Evolutionary conservation across 92 coral and sea anemone genomes (phyloP).

Genomic region (Micromussa lordhowensis): DNA sequence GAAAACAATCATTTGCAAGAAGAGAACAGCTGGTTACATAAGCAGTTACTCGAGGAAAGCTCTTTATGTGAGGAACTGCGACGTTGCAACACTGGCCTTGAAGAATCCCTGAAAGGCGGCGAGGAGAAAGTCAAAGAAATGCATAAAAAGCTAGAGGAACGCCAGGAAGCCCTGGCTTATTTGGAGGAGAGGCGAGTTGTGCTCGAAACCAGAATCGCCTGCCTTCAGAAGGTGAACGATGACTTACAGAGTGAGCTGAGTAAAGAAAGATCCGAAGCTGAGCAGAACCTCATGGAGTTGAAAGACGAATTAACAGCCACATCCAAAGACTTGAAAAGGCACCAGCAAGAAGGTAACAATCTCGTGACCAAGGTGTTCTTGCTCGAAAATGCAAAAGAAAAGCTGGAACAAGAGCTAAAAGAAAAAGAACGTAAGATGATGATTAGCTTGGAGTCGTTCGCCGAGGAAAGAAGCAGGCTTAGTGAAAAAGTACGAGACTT

Average conservation of each 20-base stretch:
- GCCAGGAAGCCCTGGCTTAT: conserved; percentile 18
- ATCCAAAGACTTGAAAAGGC: conserved; percentile 43
- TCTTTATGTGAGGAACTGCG: conserved; percentile 21
- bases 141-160: conserved; percentile 29
- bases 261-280: conserved; percentile 42
- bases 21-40: conserved; percentile 45
- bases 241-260: conserved; percentile 42
- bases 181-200: conserved; percentile 37
- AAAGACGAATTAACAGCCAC: conserved; percentile 21
- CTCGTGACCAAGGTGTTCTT: conserved; percentile 40
- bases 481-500: conserved; percentile 31
- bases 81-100: not conserved
- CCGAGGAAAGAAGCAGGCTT: conserved; percentile 37
- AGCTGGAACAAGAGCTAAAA: conserved; percentile 32
- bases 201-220: conserved; percentile 34
- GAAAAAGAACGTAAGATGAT: conserved; percentile 36
- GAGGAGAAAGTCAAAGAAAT: conserved; percentile 8
- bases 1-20: conserved; percentile 20
- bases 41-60: conserved; percentile 41
- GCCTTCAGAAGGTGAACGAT: conserved; percentile 34
- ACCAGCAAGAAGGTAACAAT: conserved; percentile 45
- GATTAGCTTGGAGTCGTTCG: conserved; percentile 19
- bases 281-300: conserved; percentile 4
- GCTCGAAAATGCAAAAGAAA: conserved; percentile 40
- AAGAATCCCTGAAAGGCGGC: conserved; percentile 1